Evolutionary conservation across 2,888 invertebrate genomes (phyloP).

Genomic region (Lottia scabra): DNA sequence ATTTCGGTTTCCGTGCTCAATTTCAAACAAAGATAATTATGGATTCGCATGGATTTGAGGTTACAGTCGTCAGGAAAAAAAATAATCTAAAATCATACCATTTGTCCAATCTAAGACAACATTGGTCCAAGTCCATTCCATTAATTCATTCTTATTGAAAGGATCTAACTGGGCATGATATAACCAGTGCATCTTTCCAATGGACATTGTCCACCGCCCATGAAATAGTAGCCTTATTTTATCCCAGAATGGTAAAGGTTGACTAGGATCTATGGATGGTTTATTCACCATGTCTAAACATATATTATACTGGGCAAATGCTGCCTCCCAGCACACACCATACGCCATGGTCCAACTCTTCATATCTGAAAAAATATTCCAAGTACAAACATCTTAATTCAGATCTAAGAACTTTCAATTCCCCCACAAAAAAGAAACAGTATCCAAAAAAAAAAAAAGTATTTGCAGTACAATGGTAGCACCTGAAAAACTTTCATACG

Average conservation of each 20-base stretch:
- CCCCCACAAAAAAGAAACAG: no score
- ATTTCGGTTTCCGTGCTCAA: no score
- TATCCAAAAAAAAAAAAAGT: no score
- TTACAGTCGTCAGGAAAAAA: no score
- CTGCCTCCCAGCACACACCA: slow-evolving; percentile 99
- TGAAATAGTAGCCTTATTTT: slow-evolving; percentile 92
- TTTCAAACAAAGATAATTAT: no score
- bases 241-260: slow-evolving; percentile 97
- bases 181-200: slow-evolving; percentile 88
- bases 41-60: no score
- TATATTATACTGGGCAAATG: slow-evolving; percentile 89
- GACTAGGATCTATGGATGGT: slow-evolving; percentile 82
- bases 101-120: slow-evolving; percentile 97
- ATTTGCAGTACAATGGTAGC: no score
- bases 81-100: slow-evolving; percentile 74
- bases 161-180: slow-evolving; percentile 97
- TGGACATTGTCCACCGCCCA: slow-evolving; percentile 89
- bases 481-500: no score
- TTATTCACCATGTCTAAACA: slow-evolving; percentile 79
- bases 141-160: slow-evolving; percentile 98
- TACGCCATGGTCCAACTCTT: slow-evolving; percentile 92
- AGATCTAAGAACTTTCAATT: no score
- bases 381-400: no score
- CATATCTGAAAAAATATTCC: slow-evolving; percentile 74
- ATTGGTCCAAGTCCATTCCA: slow-evolving; percentile 96